phyloP scores from a whole-genome alignment of 2,113 vertebrate genomes.

The Cisticola juncidis region DNA sequence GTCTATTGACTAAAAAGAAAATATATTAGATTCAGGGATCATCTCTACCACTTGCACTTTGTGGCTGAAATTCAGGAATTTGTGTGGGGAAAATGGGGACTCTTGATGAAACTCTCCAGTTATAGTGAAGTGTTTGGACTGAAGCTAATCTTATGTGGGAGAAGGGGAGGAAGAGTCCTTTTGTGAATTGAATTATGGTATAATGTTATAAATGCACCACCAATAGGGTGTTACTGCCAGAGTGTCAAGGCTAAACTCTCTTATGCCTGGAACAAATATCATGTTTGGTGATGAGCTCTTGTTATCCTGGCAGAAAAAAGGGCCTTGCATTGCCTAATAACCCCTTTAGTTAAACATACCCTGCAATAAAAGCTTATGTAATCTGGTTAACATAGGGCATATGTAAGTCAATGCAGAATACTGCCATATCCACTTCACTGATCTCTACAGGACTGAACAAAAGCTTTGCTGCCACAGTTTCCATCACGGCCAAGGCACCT shows the following conservation, averaged over 20 bases:
- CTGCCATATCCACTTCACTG: not conserved
- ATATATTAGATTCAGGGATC: not conserved
- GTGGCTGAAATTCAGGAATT: not conserved
- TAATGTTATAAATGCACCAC: not conserved
- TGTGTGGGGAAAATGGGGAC: rapidly evolving
- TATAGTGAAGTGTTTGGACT: not conserved
- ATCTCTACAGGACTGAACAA: not conserved
- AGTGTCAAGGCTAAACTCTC: not conserved
- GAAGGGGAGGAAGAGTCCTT: not conserved
- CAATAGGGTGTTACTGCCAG: not conserved
- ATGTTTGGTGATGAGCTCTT: not conserved
- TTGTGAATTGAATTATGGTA: not conserved
- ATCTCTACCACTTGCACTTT: not conserved
- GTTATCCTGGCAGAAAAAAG: not conserved
- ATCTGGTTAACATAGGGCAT: not conserved
- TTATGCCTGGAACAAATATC: not conserved
- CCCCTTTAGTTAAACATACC: not conserved
- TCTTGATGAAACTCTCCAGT: not conserved
- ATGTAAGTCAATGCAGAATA: not conserved
- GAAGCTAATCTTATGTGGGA: not conserved
- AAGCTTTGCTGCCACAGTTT: not conserved
- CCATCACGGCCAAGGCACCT: not conserved
- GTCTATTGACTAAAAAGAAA: not conserved
- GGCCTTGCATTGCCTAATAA: not conserved
- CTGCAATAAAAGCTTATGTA: not conserved